Conservation (phyloP, 2,888 invertebrate genomes). For the Lasioglossum villosulum region DNA sequence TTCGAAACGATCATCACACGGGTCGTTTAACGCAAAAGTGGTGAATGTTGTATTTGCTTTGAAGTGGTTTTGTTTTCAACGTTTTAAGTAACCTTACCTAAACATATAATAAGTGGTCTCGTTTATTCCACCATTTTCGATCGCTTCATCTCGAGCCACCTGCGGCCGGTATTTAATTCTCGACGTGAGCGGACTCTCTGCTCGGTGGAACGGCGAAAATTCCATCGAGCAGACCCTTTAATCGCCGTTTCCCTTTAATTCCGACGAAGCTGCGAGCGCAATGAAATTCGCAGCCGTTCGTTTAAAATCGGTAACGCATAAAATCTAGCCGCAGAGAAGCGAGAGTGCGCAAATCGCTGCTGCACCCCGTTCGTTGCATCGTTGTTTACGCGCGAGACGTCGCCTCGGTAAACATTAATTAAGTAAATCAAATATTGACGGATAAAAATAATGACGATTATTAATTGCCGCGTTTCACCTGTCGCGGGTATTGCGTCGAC, state of each 20-base stretch:
- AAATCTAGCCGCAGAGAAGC: slow-evolving; percentile 23
- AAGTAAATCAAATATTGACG: slow-evolving; percentile 51
- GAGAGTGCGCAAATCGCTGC: not conserved
- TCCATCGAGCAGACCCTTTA: not conserved
- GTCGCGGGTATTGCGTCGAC: not conserved
- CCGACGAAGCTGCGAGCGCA: not conserved
- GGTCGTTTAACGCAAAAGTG: too few species aligned
- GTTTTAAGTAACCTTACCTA: too few species aligned
- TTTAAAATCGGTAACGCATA: slow-evolving; percentile 26
- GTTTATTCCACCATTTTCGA: too few species aligned
- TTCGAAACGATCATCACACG: not conserved
- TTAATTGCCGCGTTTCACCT: slow-evolving; percentile 35
- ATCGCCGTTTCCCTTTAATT: slow-evolving; percentile 42
- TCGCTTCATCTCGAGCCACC: not conserved
- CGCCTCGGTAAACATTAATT: slow-evolving; percentile 44
- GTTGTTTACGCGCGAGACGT: slow-evolving; percentile 32
- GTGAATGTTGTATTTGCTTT: too few species aligned
- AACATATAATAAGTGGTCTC: too few species aligned
- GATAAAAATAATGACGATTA: slow-evolving; percentile 47
- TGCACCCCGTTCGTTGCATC: not conserved
- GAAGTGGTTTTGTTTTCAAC: not conserved
- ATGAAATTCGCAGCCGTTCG: not conserved
- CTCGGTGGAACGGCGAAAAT: not conserved
- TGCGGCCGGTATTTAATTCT: not conserved
- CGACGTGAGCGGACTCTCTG: not conserved